These are phyloP conservation scores for Drosophila leontia DNA, from an alignment of 1,140 invertebrate species.

Conservation along the genomic window DNA sequence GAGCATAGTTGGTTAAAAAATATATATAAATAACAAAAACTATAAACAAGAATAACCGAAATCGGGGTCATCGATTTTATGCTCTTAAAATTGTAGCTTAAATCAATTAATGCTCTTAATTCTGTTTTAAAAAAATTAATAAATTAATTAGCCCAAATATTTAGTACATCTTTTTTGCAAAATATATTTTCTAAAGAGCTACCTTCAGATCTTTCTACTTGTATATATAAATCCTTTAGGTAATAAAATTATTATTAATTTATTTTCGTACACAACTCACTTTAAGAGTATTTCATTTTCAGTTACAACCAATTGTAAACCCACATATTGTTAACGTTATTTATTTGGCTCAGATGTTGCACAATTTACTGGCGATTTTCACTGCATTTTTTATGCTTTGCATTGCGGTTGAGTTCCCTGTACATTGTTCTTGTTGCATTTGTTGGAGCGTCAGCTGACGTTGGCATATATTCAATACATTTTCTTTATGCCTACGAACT, in stretches of 20 bases:
- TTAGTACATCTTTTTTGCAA: no score
- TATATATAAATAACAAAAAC: background rate
- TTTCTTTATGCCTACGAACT: constrained; percentile 60
- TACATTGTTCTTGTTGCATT: constrained; percentile 12
- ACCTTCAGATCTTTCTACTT: no score
- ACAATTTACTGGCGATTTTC: constrained; percentile 63
- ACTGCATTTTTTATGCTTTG: constrained; percentile 43
- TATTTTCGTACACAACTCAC: background rate
- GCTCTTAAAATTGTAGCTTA: background rate
- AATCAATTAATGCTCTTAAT: background rate
- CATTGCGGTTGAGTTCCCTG: constrained; percentile 60
- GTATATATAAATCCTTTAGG: background rate
- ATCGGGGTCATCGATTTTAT: background rate
- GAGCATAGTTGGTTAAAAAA: background rate
- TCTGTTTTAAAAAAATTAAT: background rate
- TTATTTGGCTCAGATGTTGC: constrained; percentile 77
- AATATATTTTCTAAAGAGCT: no score
- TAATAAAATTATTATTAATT: background rate
- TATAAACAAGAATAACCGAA: background rate
- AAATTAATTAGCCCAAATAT: no score
- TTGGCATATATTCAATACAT: constrained; percentile 81
- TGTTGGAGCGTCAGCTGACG: constrained; percentile 67
- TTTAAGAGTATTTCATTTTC: constrained; percentile 2
- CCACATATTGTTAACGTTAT: constrained; percentile 44
- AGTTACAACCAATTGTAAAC: background rate